phyloP scores from a whole-genome alignment of 2,797 vertebrate genomes.

The Gouania willdenowi region DNA sequence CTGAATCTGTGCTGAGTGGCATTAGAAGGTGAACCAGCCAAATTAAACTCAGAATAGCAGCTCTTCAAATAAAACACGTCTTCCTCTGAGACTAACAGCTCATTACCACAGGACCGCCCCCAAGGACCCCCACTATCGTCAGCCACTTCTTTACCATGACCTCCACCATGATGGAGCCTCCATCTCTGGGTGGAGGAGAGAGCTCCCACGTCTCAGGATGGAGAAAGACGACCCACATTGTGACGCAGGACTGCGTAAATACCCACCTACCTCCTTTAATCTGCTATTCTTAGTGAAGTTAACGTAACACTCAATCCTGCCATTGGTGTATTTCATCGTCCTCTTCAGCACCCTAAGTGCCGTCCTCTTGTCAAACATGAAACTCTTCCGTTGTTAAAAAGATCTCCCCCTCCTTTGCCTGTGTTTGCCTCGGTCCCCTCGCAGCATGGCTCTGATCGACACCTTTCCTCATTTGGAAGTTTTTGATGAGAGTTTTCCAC shows the following conservation, averaged over 20 bases:
- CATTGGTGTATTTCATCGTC: background rate
- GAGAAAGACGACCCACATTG: too few relatives aligned
- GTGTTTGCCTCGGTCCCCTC: constrained; percentile 47
- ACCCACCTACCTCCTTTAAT: background rate
- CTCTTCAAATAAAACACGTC: constrained; percentile 57
- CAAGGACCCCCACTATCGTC: constrained; percentile 37
- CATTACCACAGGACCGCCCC: constrained; percentile 72
- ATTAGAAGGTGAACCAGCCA: constrained; percentile 53
- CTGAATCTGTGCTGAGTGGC: constrained; percentile 46
- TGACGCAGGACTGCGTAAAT: constrained; percentile 2
- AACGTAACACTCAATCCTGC: background rate
- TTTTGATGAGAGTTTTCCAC: constrained; percentile 74
- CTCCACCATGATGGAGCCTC: constrained; percentile 27
- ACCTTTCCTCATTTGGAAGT: constrained; percentile 75
- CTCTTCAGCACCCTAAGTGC: background rate
- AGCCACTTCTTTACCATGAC: constrained; percentile 16
- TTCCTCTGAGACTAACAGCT: constrained; percentile 72
- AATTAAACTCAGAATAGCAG: constrained; percentile 70
- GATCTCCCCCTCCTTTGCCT: constrained; percentile 3
- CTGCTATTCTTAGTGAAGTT: constrained; percentile 1
- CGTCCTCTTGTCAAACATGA: constrained; percentile 6
- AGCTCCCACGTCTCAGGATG: too few relatives aligned
- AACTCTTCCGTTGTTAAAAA: constrained; percentile 11
- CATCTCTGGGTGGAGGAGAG: too few relatives aligned
- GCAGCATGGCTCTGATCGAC: constrained; percentile 57